These are phyloP conservation scores for Cetoscarus ocellatus DNA, from an alignment of 2,797 vertebrate species.

Conservation along the genomic window DNA sequence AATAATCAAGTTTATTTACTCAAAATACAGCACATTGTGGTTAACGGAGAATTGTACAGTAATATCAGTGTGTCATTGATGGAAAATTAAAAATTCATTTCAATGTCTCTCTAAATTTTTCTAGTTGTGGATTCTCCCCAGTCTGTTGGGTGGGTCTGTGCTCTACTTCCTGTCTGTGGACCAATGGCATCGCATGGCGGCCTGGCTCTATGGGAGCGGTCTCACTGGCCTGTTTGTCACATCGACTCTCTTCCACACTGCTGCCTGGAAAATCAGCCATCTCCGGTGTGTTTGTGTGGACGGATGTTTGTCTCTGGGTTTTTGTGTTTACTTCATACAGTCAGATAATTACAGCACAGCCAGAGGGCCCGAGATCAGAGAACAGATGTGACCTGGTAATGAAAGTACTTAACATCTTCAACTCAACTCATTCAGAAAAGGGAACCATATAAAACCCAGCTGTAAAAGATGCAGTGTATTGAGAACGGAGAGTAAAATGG, in stretches of 20 bases:
- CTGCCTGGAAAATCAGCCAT: constrained; percentile 96
- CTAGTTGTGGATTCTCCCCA: constrained; percentile 91
- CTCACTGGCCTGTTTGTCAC: constrained; percentile 94
- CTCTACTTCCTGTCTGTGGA: constrained; percentile 90
- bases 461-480: no score
- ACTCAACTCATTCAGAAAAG: background rate
- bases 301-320: constrained; percentile 14
- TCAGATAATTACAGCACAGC: constrained; percentile 47
- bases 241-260: constrained; percentile 94
- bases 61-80: background rate
- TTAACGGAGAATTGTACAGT: no score
- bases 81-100: background rate
- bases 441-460: no score
- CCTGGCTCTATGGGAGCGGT: constrained; percentile 88
- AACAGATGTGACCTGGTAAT: constrained; percentile 47
- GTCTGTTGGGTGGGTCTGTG: constrained; percentile 90
- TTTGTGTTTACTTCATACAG: constrained; percentile 37
- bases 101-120: constrained; percentile 4
- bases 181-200: constrained; percentile 84
- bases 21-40: no score
- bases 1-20: no score
- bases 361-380: constrained; percentile 29
- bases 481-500: no score
- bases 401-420: constrained; percentile 16
- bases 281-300: constrained; percentile 85